Percentiles rank a stretch among this genome's conserved stretches.
Evolutionary conservation across 2,113 vertebrate genomes (phyloP).

Genomic region (Piaya cayana): DNA sequence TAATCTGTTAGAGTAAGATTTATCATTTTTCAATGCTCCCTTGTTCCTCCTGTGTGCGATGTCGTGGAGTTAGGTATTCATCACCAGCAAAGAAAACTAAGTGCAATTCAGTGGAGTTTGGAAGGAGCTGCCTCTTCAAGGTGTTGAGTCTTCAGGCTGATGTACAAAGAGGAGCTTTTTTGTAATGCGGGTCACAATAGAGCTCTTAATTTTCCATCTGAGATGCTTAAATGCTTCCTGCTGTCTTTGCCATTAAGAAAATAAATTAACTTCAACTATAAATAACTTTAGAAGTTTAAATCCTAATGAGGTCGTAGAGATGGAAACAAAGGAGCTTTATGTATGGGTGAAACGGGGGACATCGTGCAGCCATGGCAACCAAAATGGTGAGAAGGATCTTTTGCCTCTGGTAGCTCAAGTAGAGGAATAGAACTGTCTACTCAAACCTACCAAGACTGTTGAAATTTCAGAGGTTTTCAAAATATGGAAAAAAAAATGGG

Average conservation of each 20-base stretch:
- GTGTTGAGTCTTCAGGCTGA: background rate
- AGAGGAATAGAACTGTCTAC: background rate
- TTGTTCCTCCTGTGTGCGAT: background rate
- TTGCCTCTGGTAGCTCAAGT: background rate
- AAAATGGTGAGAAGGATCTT: background rate
- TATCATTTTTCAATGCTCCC: background rate
- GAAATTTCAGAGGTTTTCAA: background rate
- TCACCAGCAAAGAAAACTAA: background rate
- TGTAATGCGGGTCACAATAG: background rate
- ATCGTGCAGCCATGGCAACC: accelerated
- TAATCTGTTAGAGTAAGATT: background rate
- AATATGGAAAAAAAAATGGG: accelerated
- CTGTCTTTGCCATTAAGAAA: constrained; percentile 4
- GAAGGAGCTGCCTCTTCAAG: background rate
- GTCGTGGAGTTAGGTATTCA: background rate
- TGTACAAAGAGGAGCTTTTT: background rate
- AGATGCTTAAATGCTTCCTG: constrained; percentile 3
- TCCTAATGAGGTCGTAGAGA: background rate
- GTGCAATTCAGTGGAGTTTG: background rate
- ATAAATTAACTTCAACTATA: background rate
- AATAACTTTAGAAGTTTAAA: background rate
- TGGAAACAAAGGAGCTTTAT: background rate
- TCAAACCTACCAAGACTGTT: accelerated
- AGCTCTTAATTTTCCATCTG: constrained; percentile 8
- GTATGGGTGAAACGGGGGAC: background rate